A percentile compares a stretch with the other conserved stretches of the same genome.
Conservation (phyloP, 2,797 vertebrate species). For the Gobionotothen gibberifrons region DNA sequence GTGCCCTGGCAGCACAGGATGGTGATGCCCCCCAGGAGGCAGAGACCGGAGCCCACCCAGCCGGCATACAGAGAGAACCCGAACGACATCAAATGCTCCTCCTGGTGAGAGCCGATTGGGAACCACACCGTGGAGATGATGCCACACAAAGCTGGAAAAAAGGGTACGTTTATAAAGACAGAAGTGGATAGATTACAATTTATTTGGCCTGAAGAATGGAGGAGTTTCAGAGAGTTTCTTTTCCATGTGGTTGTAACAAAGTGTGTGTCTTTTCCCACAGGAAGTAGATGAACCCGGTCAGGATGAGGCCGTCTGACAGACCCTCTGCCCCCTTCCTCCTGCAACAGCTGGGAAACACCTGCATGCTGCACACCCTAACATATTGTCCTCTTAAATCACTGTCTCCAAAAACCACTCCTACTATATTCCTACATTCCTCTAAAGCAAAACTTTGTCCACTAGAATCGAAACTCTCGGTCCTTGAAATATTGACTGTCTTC, state of each 20-base stretch:
- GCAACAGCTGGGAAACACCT: conserved; percentile 13
- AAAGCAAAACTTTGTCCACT: no score
- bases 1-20: conserved; percentile 88
- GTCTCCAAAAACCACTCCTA: no score
- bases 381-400: no score
- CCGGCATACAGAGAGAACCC: conserved; percentile 95
- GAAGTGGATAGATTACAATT: neutral
- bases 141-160: conserved; percentile 86
- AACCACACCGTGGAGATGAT: conserved; percentile 94
- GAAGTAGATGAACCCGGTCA: conserved; percentile 52
- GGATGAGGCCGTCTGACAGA: conserved; percentile 39
- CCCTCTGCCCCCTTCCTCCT: conserved; percentile 22
- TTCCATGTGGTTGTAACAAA: conserved; percentile 36
- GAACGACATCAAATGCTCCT: conserved; percentile 92
- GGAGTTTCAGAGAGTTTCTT: no score
- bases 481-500: no score
- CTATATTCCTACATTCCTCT: no score
- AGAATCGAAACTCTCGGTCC: no score
- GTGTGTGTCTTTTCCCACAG: conserved; percentile 39
- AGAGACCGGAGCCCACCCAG: conserved; percentile 92
- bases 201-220: neutral
- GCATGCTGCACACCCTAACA: neutral
- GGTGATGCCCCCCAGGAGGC: conserved; percentile 88
- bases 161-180: neutral
- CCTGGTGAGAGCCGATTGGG: conserved; percentile 88